These are phyloP conservation scores for Epistrophe eligans DNA, from an alignment of 2,888 invertebrate species.

Conservation along the genomic window DNA sequence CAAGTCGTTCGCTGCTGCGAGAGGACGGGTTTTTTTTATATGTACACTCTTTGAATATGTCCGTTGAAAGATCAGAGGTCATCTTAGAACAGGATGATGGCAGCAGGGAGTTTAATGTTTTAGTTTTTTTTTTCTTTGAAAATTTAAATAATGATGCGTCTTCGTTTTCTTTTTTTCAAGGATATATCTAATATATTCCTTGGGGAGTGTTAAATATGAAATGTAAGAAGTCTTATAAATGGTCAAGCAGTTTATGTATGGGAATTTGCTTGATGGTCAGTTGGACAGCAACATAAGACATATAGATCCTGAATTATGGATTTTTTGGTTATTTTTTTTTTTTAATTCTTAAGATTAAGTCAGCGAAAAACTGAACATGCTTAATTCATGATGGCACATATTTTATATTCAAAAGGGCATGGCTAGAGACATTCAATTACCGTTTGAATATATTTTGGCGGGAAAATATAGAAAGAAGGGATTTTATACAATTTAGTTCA, in stretches of 20 bases:
- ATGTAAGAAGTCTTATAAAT: constrained; percentile 16
- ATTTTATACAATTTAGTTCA: not conserved
- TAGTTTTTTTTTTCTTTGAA: constrained; percentile 40
- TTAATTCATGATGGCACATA: constrained; percentile 48
- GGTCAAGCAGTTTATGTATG: constrained; percentile 47
- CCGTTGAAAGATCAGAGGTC: constrained; percentile 75
- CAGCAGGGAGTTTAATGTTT: constrained; percentile 61
- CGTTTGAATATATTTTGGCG: constrained; percentile 60
- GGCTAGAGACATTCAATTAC: constrained; percentile 13
- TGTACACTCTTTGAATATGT: constrained; percentile 19
- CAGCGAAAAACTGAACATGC: constrained; percentile 54
- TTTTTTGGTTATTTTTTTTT: constrained; percentile 9
- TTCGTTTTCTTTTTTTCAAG: not conserved
- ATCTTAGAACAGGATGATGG: constrained; percentile 74
- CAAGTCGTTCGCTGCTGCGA: constrained; percentile 40
- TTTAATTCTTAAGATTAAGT: constrained; percentile 51
- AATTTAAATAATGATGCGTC: constrained; percentile 70
- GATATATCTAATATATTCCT: constrained; percentile 32
- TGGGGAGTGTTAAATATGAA: constrained; percentile 70
- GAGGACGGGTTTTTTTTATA: constrained; percentile 54
- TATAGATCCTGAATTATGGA: constrained; percentile 61
- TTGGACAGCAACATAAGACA: constrained; percentile 35
- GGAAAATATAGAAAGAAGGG: not conserved
- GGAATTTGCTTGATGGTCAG: constrained; percentile 67
- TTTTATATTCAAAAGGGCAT: constrained; percentile 21